phyloP scores from a whole-genome alignment of 2,113 vertebrate species.

The Notechis scutatus region DNA sequence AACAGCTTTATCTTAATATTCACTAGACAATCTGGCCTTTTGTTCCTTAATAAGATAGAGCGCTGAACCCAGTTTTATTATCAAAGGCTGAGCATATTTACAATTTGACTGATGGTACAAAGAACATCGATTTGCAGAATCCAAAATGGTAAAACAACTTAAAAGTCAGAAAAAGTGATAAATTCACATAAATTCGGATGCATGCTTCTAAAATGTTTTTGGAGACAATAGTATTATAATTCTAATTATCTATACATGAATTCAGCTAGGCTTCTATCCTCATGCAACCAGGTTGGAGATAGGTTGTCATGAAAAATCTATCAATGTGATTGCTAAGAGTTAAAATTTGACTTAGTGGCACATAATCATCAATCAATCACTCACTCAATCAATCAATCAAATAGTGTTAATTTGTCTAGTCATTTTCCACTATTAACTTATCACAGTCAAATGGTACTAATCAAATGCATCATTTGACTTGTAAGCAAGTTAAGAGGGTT shows the following conservation, averaged over 20 bases:
- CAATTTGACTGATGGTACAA: neutral
- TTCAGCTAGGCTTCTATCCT: neutral
- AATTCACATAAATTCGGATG: neutral
- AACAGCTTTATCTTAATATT: constrained; percentile 26
- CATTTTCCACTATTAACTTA: neutral
- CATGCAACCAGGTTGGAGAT: neutral
- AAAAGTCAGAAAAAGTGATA: neutral
- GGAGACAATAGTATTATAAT: neutral
- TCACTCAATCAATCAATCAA: neutral
- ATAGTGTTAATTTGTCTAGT: neutral
- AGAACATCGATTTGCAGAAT: neutral
- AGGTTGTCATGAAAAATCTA: neutral
- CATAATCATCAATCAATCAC: neutral
- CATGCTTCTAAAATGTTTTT: neutral
- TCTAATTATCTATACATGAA: neutral
- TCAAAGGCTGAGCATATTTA: neutral
- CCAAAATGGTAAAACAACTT: neutral
- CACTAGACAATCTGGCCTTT: constrained; percentile 23
- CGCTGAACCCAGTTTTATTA: constrained; percentile 22
- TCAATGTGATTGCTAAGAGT: neutral
- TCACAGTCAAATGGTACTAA: neutral
- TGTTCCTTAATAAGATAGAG: neutral
- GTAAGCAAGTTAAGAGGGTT: neutral
- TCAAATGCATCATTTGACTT: neutral
- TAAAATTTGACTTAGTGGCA: neutral